A percentile compares a stretch with the other conserved stretches of the same genome.
Evolutionary conservation across 1,140 invertebrate genomes (phyloP).

Genomic region (Dinothrombium tinctorium): DNA sequence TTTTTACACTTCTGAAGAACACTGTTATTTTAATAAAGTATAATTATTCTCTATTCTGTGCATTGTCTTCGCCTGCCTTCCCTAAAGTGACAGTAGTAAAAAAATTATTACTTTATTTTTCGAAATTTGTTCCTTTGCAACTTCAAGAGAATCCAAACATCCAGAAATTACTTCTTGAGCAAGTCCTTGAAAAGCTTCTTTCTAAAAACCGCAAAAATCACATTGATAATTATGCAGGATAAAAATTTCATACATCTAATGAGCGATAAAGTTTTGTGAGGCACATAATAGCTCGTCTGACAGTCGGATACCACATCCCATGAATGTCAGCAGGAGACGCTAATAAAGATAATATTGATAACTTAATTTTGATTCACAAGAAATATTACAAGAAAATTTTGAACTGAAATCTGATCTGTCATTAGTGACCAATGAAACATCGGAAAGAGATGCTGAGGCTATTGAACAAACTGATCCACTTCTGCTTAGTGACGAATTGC

Average conservation of each 20-base stretch:
- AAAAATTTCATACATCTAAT: too few species aligned
- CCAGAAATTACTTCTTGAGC: constrained; percentile 79
- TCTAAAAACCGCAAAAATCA: too few species aligned
- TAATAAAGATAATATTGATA: constrained; percentile 1
- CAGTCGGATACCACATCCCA: constrained; percentile 98
- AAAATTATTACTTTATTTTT: constrained; percentile 21
- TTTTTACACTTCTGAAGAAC: too few species aligned
- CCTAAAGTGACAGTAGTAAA: too few species aligned
- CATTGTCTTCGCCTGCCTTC: too few species aligned
- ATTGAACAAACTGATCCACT: constrained; percentile 14
- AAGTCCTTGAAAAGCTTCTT: constrained; percentile 78
- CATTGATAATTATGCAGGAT: too few species aligned
- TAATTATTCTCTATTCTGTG: too few species aligned
- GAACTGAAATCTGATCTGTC: background rate
- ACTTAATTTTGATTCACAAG: too few species aligned
- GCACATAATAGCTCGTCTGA: constrained; percentile 75
- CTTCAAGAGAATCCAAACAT: constrained; percentile 68
- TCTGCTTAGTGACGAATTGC: constrained; percentile 4
- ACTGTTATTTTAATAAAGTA: too few species aligned
- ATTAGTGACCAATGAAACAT: constrained; percentile 6
- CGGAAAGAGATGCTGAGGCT: constrained; percentile 9
- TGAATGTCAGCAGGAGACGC: constrained; percentile 79
- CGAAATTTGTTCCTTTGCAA: constrained; percentile 34
- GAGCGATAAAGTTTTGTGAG: constrained; percentile 83
- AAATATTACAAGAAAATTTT: background rate